These are phyloP conservation scores for Aphelinus certus DNA, from an alignment of 1,140 invertebrate genomes.

Conservation along the genomic window DNA sequence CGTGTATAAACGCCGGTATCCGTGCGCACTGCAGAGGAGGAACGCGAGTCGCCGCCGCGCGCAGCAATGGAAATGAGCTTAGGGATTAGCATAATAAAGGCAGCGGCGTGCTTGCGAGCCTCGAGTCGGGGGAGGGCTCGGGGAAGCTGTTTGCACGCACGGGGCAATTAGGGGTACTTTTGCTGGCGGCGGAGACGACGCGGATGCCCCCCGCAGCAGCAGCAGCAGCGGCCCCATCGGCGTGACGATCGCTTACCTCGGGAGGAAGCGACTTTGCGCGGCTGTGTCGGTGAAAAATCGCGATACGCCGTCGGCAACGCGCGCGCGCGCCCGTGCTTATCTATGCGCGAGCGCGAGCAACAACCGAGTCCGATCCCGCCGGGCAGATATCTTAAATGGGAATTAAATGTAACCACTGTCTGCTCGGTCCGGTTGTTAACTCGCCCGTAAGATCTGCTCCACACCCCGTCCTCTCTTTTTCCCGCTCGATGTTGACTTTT, in stretches of 20 bases:
- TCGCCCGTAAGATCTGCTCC: background rate
- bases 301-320: background rate
- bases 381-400: constrained; percentile 17
- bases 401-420: constrained; percentile 28
- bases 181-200: background rate
- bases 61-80: too few relatives aligned
- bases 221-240: constrained; percentile 29
- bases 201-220: background rate
- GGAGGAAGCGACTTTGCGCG: background rate
- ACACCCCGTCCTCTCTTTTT: background rate
- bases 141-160: background rate
- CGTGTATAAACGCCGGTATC: too few relatives aligned
- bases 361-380: constrained; percentile 1
- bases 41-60: too few relatives aligned
- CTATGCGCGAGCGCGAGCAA: background rate
- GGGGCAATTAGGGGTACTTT: constrained; percentile 14
- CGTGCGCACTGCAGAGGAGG: too few relatives aligned
- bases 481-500: background rate
- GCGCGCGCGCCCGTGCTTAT: background rate
- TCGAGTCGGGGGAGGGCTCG: background rate
- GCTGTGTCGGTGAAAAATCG: background rate
- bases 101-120: background rate
- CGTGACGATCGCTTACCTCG: constrained; percentile 43
- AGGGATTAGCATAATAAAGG: too few relatives aligned
- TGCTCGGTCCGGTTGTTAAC: constrained; percentile 26